These are phyloP conservation scores for Manis crassicaudata DNA, from an alignment of 2,797 vertebrate species.

Conservation along the genomic window DNA sequence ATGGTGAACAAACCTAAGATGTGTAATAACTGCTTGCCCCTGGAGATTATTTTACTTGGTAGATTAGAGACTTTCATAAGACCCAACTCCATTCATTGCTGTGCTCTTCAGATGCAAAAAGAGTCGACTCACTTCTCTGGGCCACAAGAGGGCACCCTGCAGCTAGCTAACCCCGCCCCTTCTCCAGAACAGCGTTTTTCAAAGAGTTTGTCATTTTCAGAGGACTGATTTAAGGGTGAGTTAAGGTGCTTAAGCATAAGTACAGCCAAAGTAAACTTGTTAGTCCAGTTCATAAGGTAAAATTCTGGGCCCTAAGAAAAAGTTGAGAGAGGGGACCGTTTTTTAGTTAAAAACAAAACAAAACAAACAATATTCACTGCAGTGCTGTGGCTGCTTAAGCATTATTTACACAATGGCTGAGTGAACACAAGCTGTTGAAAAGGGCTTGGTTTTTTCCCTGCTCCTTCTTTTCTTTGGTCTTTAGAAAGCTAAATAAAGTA, in stretches of 20 bases:
- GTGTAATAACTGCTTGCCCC: constrained; percentile 77
- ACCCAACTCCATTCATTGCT: constrained; percentile 77
- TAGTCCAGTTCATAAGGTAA: constrained; percentile 75
- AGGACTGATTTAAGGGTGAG: constrained; percentile 84
- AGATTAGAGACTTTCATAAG: constrained; percentile 76
- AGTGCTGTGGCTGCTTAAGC: not conserved
- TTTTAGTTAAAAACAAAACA: constrained; percentile 16
- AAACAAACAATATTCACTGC: constrained; percentile 8
- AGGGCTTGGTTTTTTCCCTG: constrained; percentile 9
- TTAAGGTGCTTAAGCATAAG: constrained; percentile 82
- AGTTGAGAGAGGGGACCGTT: constrained; percentile 39
- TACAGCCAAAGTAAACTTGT: constrained; percentile 78
- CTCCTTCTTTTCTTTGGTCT: constrained; percentile 50
- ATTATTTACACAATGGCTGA: constrained; percentile 12
- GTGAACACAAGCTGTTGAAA: constrained; percentile 42
- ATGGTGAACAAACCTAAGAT: constrained; percentile 61
- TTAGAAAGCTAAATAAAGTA: constrained; percentile 40
- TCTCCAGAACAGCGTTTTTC: constrained; percentile 80
- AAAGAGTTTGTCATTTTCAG: constrained; percentile 81
- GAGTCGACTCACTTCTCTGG: constrained; percentile 79
- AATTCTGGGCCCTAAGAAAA: constrained; percentile 63
- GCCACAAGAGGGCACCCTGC: constrained; percentile 81
- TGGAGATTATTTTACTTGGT: constrained; percentile 81
- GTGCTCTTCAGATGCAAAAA: constrained; percentile 82
- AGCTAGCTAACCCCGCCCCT: constrained; percentile 79